Base-by-base conservation (phyloP, 2,888 invertebrate species). In the Megastigmus dorsalis region DNA sequence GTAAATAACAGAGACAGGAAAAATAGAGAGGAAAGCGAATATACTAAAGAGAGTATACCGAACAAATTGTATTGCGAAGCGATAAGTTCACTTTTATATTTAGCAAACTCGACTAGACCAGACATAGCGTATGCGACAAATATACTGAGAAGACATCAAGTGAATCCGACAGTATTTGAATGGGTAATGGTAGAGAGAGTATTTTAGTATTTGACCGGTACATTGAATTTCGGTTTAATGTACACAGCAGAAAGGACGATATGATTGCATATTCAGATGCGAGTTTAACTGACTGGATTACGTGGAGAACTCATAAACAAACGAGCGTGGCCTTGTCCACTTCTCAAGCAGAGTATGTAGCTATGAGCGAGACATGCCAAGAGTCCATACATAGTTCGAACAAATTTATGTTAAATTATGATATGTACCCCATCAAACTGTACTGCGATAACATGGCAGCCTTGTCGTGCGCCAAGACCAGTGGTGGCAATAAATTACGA, bases 331-430 rank as follows among this genome's bases (percentile, higher is more conserved):
- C n/a, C n/a, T n/a, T n/a, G n/a, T n/a, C n/a, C n/a, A n/a, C n/a
- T n/a, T n/a, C n/a, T n/a, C n/a, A n/a, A n/a, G n/a, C n/a, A n/a
- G n/a, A n/a, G n/a, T n/a, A n/a, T n/a, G n/a, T n/a, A n/a, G n/a
- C n/a, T n/a, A n/a, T n/a, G n/a, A n/a, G n/a, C n/a, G 55, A 55
- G n/a, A 33, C 55, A 1, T 55, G 55, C n/a, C 33, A 55, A 13
- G 33, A 55, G 55, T 30, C 55, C 2, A 20, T 55, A 20, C 30
- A 55, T 30, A 33, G 33, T 10, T 55, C 30, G 1, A 13, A 30
- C 6, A 33, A 1, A 13, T n/a, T 30, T 9, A 33, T 55, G 1
- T n/a, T 55, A 30, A n/a, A 15, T 7, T n/a, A 23, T 1, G 7
- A 55, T 3, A 1, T 55, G 20, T 55, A 55, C 20, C 55, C 55